These are phyloP conservation scores for Heterodera carotae DNA, from an alignment of 1,140 invertebrate genomes.

Conservation along the genomic window DNA sequence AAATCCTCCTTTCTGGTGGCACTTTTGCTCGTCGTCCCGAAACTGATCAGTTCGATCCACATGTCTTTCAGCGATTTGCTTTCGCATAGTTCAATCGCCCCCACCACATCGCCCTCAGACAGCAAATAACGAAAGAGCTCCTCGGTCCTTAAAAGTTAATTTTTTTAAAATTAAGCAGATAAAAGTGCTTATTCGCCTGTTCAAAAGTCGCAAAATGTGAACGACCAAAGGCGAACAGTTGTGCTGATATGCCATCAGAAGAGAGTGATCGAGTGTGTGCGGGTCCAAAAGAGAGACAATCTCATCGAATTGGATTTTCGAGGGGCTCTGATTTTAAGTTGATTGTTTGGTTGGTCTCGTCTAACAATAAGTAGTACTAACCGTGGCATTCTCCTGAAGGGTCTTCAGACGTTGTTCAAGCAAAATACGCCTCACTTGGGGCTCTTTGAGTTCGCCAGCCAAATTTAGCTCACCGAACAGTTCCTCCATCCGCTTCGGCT, in stretches of 20 bases:
- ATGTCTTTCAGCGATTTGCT: slow-evolving; percentile 47
- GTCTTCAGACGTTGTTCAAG: slow-evolving; percentile 39
- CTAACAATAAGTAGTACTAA: neutral
- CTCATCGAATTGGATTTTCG: slow-evolving; percentile 13
- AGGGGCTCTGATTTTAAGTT: slow-evolving; percentile 4
- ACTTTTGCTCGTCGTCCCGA: slow-evolving; percentile 46
- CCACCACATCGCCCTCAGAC: slow-evolving; percentile 53
- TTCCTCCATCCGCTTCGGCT: slow-evolving; percentile 29
- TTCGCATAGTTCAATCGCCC: slow-evolving; percentile 55
- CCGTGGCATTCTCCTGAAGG: slow-evolving; percentile 5
- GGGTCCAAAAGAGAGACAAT: slow-evolving; percentile 32
- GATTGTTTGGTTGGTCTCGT: neutral
- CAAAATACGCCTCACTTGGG: slow-evolving; percentile 27
- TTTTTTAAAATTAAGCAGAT: too few species aligned
- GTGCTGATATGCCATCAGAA: slow-evolving; percentile 46
- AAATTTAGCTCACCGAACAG: slow-evolving; percentile 34
- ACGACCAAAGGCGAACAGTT: slow-evolving; percentile 47
- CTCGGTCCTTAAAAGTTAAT: slow-evolving; percentile 42
- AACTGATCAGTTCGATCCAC: slow-evolving; percentile 58
- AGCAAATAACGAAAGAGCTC: slow-evolving; percentile 56
- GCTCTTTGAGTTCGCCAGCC: slow-evolving; percentile 24
- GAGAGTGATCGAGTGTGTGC: slow-evolving; percentile 41
- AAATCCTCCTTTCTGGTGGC: slow-evolving; percentile 36
- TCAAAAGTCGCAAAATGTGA: slow-evolving; percentile 37
- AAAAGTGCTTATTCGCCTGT: slow-evolving; percentile 32